Conservation (phyloP, 2,797 vertebrate genomes). For the Gobio occitaniae region DNA sequence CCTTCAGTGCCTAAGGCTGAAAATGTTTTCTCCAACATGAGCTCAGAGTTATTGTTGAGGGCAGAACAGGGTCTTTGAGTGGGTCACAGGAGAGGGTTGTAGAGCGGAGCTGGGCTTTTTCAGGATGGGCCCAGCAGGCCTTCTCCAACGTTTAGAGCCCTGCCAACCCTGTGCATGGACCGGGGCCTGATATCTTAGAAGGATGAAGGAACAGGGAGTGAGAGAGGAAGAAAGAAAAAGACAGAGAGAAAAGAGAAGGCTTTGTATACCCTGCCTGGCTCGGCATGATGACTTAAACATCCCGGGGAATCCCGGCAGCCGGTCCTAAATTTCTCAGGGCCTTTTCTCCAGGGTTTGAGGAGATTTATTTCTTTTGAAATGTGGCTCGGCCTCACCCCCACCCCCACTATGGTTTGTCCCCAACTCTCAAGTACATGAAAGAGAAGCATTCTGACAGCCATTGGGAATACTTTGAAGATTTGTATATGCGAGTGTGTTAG, state of each 20-base stretch:
- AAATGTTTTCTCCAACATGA: constrained; percentile 35
- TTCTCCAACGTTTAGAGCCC: constrained; percentile 33
- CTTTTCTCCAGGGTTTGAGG: constrained; percentile 15
- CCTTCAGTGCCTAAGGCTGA: constrained; percentile 15
- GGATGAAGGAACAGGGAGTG: background rate
- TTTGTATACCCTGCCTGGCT: constrained; percentile 52
- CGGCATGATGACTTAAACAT: constrained; percentile 65
- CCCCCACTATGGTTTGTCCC: constrained; percentile 28
- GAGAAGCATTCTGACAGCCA: constrained; percentile 18
- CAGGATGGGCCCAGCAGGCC: constrained; percentile 37
- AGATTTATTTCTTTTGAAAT: constrained; percentile 63
- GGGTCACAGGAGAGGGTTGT: constrained; percentile 19
- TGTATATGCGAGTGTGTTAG: background rate
- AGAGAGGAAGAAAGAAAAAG: constrained; percentile 4
- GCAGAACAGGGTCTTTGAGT: constrained; percentile 43
- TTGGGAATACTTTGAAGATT: background rate
- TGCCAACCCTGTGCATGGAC: constrained; percentile 44
- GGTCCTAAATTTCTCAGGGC: constrained; percentile 26
- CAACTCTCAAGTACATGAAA: constrained; percentile 30
- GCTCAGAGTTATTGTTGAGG: constrained; percentile 41
- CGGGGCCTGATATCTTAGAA: constrained; percentile 37
- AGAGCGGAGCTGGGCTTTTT: constrained; percentile 8
- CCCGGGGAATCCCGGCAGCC: constrained; percentile 62
- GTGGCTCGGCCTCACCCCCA: constrained; percentile 30
- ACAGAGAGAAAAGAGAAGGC: constrained; percentile 45